Conservation (phyloP, 2,113 vertebrate species). For the Montifringilla adamsi region DNA sequence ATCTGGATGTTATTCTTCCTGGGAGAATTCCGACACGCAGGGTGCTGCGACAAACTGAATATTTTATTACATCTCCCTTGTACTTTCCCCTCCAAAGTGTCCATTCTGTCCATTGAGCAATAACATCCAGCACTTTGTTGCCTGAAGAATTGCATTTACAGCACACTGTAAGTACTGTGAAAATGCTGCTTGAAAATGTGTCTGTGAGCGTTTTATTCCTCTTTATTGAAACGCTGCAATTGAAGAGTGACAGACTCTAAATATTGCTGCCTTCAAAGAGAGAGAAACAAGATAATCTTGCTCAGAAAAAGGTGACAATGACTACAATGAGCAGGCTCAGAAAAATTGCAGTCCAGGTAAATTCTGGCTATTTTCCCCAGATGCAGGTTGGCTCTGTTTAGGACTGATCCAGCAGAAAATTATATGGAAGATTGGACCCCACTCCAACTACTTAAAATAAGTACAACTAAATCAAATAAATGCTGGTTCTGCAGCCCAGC, state of each 20-base stretch:
- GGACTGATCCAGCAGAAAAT: background rate
- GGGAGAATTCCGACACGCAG: background rate
- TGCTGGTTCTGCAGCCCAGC: background rate
- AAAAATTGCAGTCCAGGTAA: background rate
- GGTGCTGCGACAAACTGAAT: constrained; percentile 23
- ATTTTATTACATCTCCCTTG: constrained; percentile 41
- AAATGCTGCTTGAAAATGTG: background rate
- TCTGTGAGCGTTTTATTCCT: background rate
- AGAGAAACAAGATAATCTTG: background rate
- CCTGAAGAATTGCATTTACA: constrained; percentile 21
- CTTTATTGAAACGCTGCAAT: background rate
- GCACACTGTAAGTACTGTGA: background rate
- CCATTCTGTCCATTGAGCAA: constrained; percentile 31
- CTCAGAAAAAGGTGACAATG: background rate
- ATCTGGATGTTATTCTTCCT: background rate
- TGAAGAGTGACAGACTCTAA: constrained; percentile 24
- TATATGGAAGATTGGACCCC: background rate
- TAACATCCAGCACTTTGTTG: constrained; percentile 2
- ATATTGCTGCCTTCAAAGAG: background rate
- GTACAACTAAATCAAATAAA: background rate
- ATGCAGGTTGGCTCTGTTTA: background rate
- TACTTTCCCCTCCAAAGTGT: constrained; percentile 37
- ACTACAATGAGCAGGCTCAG: background rate
- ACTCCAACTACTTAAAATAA: background rate
- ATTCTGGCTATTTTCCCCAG: background rate